Conservation (phyloP, 2,113 vertebrate genomes). For the Eretmochelys imbricata region DNA sequence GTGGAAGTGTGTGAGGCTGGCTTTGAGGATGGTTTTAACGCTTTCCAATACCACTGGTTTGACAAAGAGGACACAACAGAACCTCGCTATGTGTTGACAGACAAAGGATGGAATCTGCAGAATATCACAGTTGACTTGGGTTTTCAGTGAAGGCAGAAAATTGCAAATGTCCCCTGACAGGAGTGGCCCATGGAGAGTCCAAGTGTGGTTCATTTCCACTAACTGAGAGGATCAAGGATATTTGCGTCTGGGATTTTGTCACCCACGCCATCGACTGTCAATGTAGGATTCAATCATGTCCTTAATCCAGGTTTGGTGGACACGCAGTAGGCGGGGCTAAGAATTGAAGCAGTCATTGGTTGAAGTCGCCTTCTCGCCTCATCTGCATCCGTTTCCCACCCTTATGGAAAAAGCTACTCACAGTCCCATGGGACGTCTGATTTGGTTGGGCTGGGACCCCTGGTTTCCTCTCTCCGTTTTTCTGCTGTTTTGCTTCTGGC, state of each 20-base stretch:
- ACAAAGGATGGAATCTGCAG: neutral
- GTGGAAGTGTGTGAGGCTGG: neutral
- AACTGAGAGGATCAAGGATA: accelerated
- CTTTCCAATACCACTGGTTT: accelerated
- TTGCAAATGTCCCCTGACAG: neutral
- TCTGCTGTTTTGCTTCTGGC: conserved; percentile 7
- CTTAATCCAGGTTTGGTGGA: accelerated
- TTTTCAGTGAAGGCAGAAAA: neutral
- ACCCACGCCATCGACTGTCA: neutral
- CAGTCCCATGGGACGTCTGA: conserved; percentile 54
- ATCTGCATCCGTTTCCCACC: accelerated
- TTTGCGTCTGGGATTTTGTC: neutral
- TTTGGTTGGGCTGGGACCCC: neutral
- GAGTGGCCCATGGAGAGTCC: accelerated
- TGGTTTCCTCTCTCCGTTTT: neutral
- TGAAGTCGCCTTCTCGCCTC: neutral
- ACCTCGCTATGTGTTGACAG: neutral
- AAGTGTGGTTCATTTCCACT: neutral
- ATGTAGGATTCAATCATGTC: neutral
- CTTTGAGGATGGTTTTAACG: accelerated
- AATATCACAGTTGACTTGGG: neutral
- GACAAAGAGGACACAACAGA: accelerated
- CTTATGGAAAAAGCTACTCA: accelerated
- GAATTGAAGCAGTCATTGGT: neutral
- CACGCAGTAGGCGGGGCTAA: neutral